Conservation (phyloP, 2,113 vertebrate genomes). For the Microtus richardsoni region DNA sequence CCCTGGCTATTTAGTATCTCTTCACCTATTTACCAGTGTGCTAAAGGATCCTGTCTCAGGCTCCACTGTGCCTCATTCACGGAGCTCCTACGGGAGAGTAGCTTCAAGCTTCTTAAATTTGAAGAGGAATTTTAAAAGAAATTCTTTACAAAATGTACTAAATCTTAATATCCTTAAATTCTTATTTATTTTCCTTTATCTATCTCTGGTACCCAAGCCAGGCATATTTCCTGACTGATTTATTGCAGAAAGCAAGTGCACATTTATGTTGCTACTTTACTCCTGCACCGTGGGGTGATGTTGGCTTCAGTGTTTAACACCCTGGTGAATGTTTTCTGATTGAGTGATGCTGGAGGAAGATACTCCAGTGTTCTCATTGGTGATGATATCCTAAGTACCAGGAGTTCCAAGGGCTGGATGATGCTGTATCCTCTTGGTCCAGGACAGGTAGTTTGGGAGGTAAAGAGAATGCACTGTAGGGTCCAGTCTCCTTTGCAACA, state of each 20-base stretch:
- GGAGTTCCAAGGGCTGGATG: neutral
- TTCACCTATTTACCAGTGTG: neutral
- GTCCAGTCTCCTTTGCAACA: neutral
- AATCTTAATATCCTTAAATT: neutral
- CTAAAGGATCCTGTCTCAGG: slow-evolving; percentile 1
- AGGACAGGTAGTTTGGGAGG: neutral
- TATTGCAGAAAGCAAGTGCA: neutral
- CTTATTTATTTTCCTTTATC: neutral
- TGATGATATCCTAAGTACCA: neutral
- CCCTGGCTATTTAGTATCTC: neutral
- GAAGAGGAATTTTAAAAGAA: neutral
- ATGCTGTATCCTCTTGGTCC: neutral
- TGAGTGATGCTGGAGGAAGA: neutral
- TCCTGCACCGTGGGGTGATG: neutral
- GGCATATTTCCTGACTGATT: slow-evolving; percentile 34
- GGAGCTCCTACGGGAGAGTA: neutral
- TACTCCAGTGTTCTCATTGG: neutral
- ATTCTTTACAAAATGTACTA: neutral
- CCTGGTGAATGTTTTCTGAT: neutral
- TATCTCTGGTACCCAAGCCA: neutral
- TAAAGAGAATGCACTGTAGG: neutral
- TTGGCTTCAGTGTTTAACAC: neutral
- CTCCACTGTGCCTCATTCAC: neutral
- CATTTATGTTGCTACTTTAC: neutral
- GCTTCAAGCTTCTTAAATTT: neutral